phyloP scores from a whole-genome alignment of 2,888 invertebrate genomes.

The Acronicta alni region DNA sequence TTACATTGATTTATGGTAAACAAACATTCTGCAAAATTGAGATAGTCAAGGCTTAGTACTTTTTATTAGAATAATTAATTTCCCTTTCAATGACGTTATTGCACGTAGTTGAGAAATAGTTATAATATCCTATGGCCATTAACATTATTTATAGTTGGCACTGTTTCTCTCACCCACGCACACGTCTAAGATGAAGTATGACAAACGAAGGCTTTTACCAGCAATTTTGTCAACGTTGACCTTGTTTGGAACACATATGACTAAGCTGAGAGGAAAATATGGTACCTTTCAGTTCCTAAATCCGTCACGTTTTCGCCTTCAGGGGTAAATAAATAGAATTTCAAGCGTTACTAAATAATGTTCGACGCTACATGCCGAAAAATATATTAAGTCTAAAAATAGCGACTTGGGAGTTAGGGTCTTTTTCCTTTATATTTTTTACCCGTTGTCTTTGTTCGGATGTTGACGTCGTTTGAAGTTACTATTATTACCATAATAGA shows the following conservation, averaged over 20 bases:
- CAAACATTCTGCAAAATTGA: neutral
- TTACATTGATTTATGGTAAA: neutral
- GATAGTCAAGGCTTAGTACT: neutral
- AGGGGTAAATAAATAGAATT: neutral
- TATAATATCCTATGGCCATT: neutral
- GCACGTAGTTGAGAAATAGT: neutral
- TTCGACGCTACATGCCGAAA: neutral
- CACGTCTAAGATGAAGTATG: slow-evolving; percentile 2
- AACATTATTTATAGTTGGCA: neutral
- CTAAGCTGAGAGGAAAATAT: slow-evolving; percentile 3
- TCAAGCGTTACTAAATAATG: neutral
- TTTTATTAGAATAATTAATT: no score
- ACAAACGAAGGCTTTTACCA: slow-evolving; percentile 14
- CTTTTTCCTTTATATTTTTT: neutral
- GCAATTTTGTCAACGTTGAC: slow-evolving; percentile 13
- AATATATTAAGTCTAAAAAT: slow-evolving; percentile 10
- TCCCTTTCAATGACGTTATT: no score
- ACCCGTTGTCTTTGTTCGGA: neutral
- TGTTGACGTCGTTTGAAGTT: neutral
- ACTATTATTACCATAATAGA: neutral
- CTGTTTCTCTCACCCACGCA: neutral
- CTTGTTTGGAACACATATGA: slow-evolving; percentile 17
- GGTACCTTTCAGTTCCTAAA: slow-evolving; percentile 3
- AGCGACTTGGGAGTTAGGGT: neutral
- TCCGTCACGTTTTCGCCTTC: slow-evolving; percentile 9